Evolutionary conservation across 2,797 vertebrate species (phyloP).

Genomic region (Rhabdomys pumilio): DNA sequence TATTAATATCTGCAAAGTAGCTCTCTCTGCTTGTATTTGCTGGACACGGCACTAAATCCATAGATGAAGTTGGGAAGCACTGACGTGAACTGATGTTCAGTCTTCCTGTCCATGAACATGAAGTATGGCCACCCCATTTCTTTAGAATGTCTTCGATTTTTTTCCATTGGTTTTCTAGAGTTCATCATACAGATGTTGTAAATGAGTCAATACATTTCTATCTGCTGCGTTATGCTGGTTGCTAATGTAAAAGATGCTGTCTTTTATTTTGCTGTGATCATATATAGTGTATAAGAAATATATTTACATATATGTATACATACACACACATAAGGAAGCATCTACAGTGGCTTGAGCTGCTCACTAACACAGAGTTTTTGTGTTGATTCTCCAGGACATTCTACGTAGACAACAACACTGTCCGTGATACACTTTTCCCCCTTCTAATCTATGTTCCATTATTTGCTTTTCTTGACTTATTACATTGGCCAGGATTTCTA

Average conservation of each 20-base stretch:
- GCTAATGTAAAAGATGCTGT: not conserved
- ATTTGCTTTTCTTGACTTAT: conserved; percentile 55
- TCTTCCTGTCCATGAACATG: conserved; percentile 10
- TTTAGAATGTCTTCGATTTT: conserved; percentile 5
- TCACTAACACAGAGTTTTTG: not conserved
- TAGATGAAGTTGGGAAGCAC: not conserved
- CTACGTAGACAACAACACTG: not conserved
- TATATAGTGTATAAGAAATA: not conserved
- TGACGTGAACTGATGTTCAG: not conserved
- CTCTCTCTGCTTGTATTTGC: not conserved
- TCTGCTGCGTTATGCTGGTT: conserved; percentile 1
- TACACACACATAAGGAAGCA: not conserved
- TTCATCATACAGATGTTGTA: not conserved
- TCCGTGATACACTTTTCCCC: not conserved
- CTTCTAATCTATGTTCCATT: not conserved
- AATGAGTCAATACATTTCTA: conserved; percentile 38
- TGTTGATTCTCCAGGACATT: conserved; percentile 46
- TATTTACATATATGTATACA: too few relatives aligned
- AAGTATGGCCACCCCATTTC: not conserved
- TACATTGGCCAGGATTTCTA: not conserved
- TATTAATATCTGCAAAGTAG: conserved; percentile 24
- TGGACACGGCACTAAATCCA: not conserved
- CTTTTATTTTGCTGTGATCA: conserved; percentile 33
- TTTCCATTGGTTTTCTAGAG: conserved; percentile 7
- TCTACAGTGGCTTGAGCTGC: not conserved